A percentile compares a stretch with the other conserved stretches of the same genome.
Conservation (phyloP, 1,140 invertebrate genomes). For the Lepidotrigona ventralis region DNA sequence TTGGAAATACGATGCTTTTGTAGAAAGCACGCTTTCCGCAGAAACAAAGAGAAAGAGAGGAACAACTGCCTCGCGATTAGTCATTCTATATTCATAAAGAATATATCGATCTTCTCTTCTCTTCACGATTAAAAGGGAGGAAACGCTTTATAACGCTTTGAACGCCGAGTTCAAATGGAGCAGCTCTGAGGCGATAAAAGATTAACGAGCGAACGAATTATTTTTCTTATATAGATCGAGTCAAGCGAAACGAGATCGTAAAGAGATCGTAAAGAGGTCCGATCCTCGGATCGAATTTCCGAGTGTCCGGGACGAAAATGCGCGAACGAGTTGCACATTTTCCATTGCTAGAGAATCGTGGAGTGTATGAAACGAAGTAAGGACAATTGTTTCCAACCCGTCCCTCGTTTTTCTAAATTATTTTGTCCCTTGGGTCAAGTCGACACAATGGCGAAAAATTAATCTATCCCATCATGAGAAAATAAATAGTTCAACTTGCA, state of each 20-base stretch:
- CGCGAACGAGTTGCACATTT: background rate
- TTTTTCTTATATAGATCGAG: background rate
- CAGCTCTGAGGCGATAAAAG: background rate
- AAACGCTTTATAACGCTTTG: background rate
- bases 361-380: background rate
- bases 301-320: slow-evolving; percentile 13
- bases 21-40: too few species aligned
- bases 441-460: too few species aligned
- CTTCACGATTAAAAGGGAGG: background rate
- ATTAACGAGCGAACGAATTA: background rate
- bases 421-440: too few species aligned
- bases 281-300: background rate
- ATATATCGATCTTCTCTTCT: background rate
- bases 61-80: background rate
- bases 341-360: background rate
- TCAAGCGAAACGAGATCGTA: background rate
- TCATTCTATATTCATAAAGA: background rate
- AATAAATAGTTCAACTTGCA: too few species aligned
- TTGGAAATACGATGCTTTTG: too few species aligned
- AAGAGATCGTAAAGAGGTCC: slow-evolving; percentile 7
- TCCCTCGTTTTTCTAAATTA: too few species aligned
- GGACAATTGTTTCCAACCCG: background rate
- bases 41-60: too few species aligned
- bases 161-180: background rate
- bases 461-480: too few species aligned